phyloP scores from a whole-genome alignment of 2,797 vertebrate genomes.

The Sebastes goodei region DNA sequence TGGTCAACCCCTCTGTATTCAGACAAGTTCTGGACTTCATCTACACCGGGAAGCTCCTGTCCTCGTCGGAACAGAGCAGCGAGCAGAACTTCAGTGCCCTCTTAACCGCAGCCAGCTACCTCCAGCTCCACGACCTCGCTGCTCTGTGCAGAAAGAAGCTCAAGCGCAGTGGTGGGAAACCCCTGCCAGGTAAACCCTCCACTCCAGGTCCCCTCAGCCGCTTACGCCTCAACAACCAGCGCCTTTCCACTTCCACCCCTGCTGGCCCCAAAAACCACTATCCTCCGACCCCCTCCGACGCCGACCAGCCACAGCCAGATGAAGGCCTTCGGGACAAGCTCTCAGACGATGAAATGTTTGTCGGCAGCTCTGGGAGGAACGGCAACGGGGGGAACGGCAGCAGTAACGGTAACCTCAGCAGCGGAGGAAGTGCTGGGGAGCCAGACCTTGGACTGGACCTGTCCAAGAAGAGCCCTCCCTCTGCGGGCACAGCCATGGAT shows the following conservation, averaged over 20 bases:
- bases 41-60: conserved; percentile 95
- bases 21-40: conserved; percentile 98
- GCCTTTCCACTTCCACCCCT: conserved; percentile 86
- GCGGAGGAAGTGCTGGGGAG: conserved; percentile 80
- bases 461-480: conserved; percentile 92
- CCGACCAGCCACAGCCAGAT: conserved; percentile 78
- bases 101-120: conserved; percentile 98
- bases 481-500: conserved; percentile 86
- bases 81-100: conserved; percentile 95
- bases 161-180: conserved; percentile 88
- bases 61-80: conserved; percentile 88
- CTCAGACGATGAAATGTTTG: conserved; percentile 91
- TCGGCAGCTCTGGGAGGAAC: conserved; percentile 84
- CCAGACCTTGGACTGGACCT: conserved; percentile 92
- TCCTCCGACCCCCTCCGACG: conserved; percentile 72
- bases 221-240: conserved; percentile 88
- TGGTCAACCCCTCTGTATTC: conserved; percentile 96
- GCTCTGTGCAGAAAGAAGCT: conserved; percentile 96
- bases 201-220: conserved; percentile 78
- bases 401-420: conserved; percentile 86
- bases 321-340: conserved; percentile 86
- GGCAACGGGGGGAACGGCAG: conserved; percentile 74
- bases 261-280: conserved; percentile 87
- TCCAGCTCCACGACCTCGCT: conserved; percentile 97
- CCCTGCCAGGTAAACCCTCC: conserved; percentile 86